These are phyloP conservation scores for Neosilurus hyrtlii DNA, from an alignment of 2,797 vertebrate species.

Conservation along the genomic window DNA sequence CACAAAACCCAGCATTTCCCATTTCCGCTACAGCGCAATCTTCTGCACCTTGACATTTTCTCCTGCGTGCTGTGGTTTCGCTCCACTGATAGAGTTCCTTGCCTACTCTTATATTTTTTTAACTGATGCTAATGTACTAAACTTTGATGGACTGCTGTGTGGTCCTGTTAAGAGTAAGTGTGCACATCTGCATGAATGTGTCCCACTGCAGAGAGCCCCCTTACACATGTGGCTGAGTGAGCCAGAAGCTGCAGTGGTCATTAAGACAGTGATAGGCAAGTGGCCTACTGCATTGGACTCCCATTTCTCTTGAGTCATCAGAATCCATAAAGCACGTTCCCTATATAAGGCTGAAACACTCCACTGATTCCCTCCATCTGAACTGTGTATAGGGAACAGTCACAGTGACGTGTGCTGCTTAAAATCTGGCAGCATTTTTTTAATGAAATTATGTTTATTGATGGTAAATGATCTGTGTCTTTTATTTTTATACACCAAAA, in stretches of 20 bases:
- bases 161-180: not conserved
- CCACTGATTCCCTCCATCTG: not conserved
- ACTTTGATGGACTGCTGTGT: not conserved
- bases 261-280: slow-evolving; percentile 44
- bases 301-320: slow-evolving; percentile 50
- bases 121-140: not conserved
- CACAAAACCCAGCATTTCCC: slow-evolving; percentile 55
- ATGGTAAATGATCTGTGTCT: slow-evolving; percentile 22
- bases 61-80: slow-evolving; percentile 13
- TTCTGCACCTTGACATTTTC: slow-evolving; percentile 41
- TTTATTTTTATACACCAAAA: not conserved
- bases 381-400: slow-evolving; percentile 27
- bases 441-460: slow-evolving; percentile 17
- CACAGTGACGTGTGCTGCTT: not conserved
- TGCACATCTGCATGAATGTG: slow-evolving; percentile 43
- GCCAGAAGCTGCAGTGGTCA: slow-evolving; percentile 59
- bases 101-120: not conserved
- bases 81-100: not conserved
- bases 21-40: slow-evolving; percentile 41
- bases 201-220: slow-evolving; percentile 52
- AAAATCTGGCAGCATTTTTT: slow-evolving; percentile 24
- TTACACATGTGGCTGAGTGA: slow-evolving; percentile 54
- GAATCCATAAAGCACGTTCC: slow-evolving; percentile 27
- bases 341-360: slow-evolving; percentile 24
- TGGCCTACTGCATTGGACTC: slow-evolving; percentile 52